A percentile compares a stretch with the other conserved stretches of the same genome.
Evolutionary conservation across 92 coral and sea anemone species (phyloP).

Genomic region (Phenganax marumi): DNA sequence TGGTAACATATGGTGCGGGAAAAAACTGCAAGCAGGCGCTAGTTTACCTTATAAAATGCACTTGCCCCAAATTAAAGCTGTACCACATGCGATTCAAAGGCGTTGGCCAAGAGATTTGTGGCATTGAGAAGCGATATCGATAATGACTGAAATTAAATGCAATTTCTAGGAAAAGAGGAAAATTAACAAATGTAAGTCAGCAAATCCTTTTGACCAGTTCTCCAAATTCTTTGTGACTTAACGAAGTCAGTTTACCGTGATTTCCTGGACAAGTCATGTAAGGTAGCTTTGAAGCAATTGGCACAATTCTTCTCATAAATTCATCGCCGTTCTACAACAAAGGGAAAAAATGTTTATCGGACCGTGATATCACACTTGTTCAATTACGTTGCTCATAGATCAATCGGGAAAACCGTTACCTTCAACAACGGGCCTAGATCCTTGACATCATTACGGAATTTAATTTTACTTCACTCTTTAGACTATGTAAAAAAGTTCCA

Average conservation of each 20-base stretch:
- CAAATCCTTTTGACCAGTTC: not conserved
- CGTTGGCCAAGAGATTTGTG: slow-evolving; percentile 71
- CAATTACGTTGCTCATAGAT: too few relatives aligned
- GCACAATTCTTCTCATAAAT: slow-evolving; percentile 75
- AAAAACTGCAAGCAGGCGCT: too few relatives aligned
- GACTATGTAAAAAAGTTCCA: not conserved
- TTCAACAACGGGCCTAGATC: not conserved
- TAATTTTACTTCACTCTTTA: too few relatives aligned
- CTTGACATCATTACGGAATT: not conserved
- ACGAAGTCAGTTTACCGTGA: slow-evolving; percentile 54
- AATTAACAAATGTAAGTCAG: not conserved
- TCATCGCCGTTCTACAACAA: slow-evolving; percentile 68
- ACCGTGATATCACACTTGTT: not conserved
- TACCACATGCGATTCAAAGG: slow-evolving; percentile 64
- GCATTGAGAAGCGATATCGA: slow-evolving; percentile 83
- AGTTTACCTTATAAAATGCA: slow-evolving; percentile 63
- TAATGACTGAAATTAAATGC: slow-evolving; percentile 76
- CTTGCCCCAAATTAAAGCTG: slow-evolving; percentile 68
- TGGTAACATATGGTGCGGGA: too few relatives aligned
- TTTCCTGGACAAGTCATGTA: slow-evolving; percentile 86
- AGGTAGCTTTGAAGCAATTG: slow-evolving; percentile 68
- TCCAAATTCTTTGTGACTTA: not conserved
- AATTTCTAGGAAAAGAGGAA: slow-evolving; percentile 56
- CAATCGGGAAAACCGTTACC: too few relatives aligned
- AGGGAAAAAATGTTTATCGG: not conserved